Conservation (phyloP, 2,888 invertebrate species). For the Ectropis crepuscularia region DNA sequence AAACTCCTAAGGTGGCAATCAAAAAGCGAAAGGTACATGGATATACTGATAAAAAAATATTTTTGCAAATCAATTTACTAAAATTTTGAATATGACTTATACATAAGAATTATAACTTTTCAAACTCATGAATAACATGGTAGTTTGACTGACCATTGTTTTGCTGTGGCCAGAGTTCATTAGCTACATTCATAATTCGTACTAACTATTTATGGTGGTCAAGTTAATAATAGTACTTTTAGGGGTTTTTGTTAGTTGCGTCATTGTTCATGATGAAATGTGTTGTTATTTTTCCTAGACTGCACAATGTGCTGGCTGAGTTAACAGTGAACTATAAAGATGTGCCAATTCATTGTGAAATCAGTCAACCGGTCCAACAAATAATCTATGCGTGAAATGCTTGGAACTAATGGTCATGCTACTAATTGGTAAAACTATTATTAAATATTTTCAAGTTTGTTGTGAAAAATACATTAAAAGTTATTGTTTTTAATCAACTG, state of each 20-base stretch:
- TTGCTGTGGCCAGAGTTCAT: constrained; percentile 19
- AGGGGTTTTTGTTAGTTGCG: neutral
- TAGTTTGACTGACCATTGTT: constrained; percentile 12
- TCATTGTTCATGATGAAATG: neutral
- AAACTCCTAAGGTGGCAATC: neutral
- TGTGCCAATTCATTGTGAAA: constrained; percentile 18
- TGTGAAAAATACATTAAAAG: no score
- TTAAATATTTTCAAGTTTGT: no score
- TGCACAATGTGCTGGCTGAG: neutral
- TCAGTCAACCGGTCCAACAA: constrained; percentile 2
- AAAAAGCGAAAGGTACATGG: constrained; percentile 19
- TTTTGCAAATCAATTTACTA: constrained; percentile 38
- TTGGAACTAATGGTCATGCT: no score
- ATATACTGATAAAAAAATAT: constrained; percentile 28
- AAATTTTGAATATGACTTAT: constrained; percentile 27
- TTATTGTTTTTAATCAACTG: no score
- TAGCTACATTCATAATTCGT: neutral
- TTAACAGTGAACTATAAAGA: neutral
- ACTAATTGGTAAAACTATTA: no score
- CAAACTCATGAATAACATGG: neutral
- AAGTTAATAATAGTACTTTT: constrained; percentile 1
- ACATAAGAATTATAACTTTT: constrained; percentile 5
- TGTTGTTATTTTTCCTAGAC: neutral
- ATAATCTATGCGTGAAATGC: neutral
- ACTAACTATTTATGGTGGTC: constrained; percentile 1